These are phyloP conservation scores for Saturnia pavonia DNA, from an alignment of 2,888 invertebrate species.

Conservation along the genomic window DNA sequence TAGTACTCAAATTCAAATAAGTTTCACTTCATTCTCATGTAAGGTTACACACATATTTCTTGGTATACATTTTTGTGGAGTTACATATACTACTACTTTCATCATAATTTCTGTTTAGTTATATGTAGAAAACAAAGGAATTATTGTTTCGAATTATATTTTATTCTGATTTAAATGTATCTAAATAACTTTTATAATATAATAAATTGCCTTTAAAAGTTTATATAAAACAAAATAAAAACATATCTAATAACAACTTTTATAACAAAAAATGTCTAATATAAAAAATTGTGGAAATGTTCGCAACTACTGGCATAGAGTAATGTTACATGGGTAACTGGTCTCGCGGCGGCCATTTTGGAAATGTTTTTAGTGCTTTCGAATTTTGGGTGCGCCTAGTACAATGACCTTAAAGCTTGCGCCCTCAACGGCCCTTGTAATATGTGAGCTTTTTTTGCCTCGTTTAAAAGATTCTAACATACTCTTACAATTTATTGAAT, in stretches of 20 bases:
- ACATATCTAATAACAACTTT: background rate
- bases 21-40: too few relatives aligned
- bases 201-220: background rate
- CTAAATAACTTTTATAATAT: background rate
- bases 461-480: background rate
- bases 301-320: slow-evolving; percentile 73
- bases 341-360: slow-evolving; percentile 74
- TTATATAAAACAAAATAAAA: background rate
- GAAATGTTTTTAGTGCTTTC: slow-evolving; percentile 78
- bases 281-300: slow-evolving; percentile 42
- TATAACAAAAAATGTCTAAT: background rate
- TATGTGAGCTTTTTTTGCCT: background rate
- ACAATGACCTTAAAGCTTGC: slow-evolving; percentile 67
- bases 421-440: slow-evolving; percentile 13
- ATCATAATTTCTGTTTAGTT: background rate
- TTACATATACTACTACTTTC: background rate
- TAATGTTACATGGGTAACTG: slow-evolving; percentile 80
- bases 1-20: too few relatives aligned
- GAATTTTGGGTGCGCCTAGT: slow-evolving; percentile 80
- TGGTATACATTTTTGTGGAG: background rate
- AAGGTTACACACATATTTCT: too few relatives aligned
- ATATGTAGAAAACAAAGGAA: background rate
- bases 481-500: background rate
- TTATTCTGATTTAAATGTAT: background rate
- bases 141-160: background rate